Evolutionary conservation across 2,888 invertebrate genomes (phyloP), one percentile per base, ranked within the genome.

Genomic region (Pycnomerus fuliginosus): DNA sequence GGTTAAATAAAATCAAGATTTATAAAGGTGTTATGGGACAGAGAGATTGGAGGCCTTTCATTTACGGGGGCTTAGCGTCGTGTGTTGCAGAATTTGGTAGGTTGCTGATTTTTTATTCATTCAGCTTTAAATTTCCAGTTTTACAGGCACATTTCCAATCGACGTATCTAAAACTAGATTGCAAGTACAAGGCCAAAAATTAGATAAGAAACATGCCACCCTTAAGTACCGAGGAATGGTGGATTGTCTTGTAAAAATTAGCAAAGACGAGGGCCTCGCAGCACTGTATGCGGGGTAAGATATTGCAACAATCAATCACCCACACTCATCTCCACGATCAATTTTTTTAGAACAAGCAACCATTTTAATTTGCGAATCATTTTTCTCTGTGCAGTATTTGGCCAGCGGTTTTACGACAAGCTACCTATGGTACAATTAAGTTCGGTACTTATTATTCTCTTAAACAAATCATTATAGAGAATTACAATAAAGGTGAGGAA

Each of bases 361-460:
- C 28, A 28, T 7, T 28, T 28, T 8, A 28, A 11, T 2, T 13
- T 7, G 2, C 28, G 4, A 28, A 20, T 20, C 4, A 8, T 25
- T 10, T 10, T 30, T n/a, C 32, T 1, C 20, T 31, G 31, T 68
- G 8, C 73, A 94, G 95, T 36, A 90, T 96, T 66, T 87, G 87
- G 79, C 94, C 95, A 34, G 95, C 96, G 27, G 84, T 96, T 36
- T 75, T 96, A 42, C 80, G 95, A 2, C 96, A 96, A 73, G 90
- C 94, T 16, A 93, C 92, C 23, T 96, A 96, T 75, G 96, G 96
- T 58, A 95, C 95, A 20, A 91, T 96, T 50, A 96, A 96, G 74
- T 95, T 96, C 69, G 96, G 96, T 55, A 90, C 93, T 7, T 96
- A 96, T 73, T 94, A 96, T 70, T 85, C 91, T 1, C 73, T 95